Evolutionary conservation across 2,888 invertebrate species (phyloP).

Genomic region (Villa cingulata): DNA sequence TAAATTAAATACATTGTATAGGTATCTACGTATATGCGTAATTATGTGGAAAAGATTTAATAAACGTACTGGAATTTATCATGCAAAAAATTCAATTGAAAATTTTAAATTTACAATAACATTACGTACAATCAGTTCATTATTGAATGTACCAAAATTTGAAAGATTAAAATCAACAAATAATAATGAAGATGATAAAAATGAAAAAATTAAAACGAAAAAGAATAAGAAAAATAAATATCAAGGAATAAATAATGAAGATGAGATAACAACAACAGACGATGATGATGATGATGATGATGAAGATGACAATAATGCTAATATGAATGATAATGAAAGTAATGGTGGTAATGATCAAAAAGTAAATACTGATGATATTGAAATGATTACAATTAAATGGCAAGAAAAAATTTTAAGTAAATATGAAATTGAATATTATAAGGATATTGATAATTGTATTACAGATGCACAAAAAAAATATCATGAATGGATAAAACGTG

Average conservation of each 20-base stretch:
- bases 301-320: conserved; percentile 23
- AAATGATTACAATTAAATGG: conserved; percentile 44
- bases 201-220: conserved; percentile 31
- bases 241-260: no score
- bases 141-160: conserved; percentile 31
- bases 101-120: conserved; percentile 21
- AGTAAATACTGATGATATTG: conserved; percentile 12
- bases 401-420: conserved; percentile 57
- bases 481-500: conserved; percentile 34
- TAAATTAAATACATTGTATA: no score
- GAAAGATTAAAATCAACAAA: conserved; percentile 13
- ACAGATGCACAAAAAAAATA: conserved; percentile 47
- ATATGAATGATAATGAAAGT: background rate
- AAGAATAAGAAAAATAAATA: no score
- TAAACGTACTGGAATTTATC: conserved; percentile 29
- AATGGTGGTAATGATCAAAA: background rate
- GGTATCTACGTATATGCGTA: no score
- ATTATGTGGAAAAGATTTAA: conserved; percentile 20
- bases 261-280: background rate
- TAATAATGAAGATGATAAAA: conserved; percentile 11
- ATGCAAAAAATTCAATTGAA: conserved; percentile 24
- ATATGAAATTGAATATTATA: conserved; percentile 46
- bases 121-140: conserved; percentile 26
- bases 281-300: conserved; percentile 15
- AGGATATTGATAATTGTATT: conserved; percentile 46